These are phyloP conservation scores for Dromaius novaehollandiae DNA, from an alignment of 2,113 vertebrate genomes.

Conservation along the genomic window DNA sequence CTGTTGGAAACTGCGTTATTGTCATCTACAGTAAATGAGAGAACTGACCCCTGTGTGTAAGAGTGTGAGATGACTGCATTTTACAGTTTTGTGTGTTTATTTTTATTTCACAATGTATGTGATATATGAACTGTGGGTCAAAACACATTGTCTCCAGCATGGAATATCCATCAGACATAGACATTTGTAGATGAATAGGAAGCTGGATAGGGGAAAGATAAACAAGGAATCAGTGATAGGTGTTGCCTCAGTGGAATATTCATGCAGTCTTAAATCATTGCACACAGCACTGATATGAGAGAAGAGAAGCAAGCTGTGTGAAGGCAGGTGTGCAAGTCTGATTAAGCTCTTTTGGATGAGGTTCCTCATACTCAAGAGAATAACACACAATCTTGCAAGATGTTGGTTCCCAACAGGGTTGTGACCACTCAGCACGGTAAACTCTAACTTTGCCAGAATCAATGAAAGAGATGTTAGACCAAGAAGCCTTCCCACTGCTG, in stretches of 20 bases:
- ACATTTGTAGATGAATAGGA: background rate
- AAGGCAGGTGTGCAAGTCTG: slow-evolving; percentile 22
- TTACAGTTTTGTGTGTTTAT: background rate
- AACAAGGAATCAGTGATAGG: background rate
- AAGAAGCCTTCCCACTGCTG: background rate
- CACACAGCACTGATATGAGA: background rate
- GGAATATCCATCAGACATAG: background rate
- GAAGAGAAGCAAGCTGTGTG: background rate
- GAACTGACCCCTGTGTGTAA: background rate
- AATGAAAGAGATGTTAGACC: background rate
- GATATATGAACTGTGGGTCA: background rate
- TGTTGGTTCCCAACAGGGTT: background rate
- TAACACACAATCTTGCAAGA: slow-evolving; percentile 33
- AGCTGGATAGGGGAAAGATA: background rate
- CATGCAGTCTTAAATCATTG: background rate
- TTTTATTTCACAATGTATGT: background rate
- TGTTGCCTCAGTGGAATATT: background rate
- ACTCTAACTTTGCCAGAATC: background rate
- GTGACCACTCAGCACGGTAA: background rate
- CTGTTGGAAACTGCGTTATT: background rate
- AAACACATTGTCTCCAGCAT: background rate
- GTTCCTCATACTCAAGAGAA: slow-evolving; percentile 26
- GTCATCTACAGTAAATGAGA: background rate
- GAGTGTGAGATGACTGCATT: background rate
- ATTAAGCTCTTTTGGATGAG: slow-evolving; percentile 37